Conservation (phyloP, 1,140 invertebrate genomes). For the Zaprionus capensis region DNA sequence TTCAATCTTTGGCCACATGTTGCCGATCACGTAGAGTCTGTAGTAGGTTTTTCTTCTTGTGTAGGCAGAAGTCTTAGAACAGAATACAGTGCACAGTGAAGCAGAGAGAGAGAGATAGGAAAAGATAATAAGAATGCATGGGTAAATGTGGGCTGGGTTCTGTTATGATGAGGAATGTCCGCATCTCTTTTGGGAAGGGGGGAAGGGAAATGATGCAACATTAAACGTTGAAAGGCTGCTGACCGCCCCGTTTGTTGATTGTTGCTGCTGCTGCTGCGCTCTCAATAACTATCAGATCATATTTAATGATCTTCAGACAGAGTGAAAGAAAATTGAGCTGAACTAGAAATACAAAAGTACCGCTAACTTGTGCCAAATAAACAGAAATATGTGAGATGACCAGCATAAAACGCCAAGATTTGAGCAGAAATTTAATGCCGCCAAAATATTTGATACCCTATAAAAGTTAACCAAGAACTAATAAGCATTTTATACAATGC, state of each 20-base stretch:
- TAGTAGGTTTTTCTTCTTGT: conserved; percentile 6
- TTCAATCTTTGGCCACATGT: conserved; percentile 32
- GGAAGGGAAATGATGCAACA: conserved; percentile 60
- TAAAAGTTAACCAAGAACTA: background rate
- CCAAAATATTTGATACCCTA: conserved; percentile 5
- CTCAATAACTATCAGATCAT: conserved; percentile 72
- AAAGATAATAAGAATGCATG: conserved; percentile 6
- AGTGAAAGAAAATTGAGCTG: conserved; percentile 71
- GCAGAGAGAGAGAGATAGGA: background rate
- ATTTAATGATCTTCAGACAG: conserved; percentile 55
- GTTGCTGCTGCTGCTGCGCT: conserved; percentile 34
- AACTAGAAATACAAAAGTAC: conserved; percentile 53
- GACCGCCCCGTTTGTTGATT: conserved; percentile 11
- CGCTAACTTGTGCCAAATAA: conserved; percentile 73
- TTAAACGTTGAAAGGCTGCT: conserved; percentile 29
- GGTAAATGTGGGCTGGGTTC: conserved; percentile 27
- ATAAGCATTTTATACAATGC: background rate
- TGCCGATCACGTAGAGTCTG: conserved; percentile 59
- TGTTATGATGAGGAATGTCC: conserved; percentile 25
- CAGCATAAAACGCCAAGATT: conserved; percentile 53
- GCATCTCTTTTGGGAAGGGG: background rate
- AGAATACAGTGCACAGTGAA: conserved; percentile 7
- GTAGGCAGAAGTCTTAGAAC: background rate
- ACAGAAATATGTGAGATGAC: conserved; percentile 57
- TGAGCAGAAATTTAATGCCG: background rate